Conservation (phyloP, 2,888 invertebrate genomes). For the Labia minor region DNA sequence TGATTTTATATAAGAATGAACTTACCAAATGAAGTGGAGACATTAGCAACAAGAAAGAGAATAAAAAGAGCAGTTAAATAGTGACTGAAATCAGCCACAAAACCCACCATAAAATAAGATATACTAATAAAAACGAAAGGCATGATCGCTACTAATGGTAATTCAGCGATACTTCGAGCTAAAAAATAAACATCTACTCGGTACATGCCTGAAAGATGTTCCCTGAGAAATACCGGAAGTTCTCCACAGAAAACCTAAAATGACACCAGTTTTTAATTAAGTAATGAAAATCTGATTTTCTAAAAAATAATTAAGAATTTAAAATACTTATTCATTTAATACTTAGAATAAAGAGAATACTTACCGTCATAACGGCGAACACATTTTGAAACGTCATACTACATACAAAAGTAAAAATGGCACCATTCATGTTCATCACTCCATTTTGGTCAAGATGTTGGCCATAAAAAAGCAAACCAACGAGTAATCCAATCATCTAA, state of each 20-base stretch:
- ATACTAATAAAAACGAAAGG: slow-evolving; percentile 73
- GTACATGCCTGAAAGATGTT: slow-evolving; percentile 83
- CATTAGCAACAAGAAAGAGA: slow-evolving; percentile 74
- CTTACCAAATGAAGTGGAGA: slow-evolving; percentile 78
- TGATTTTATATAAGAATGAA: slow-evolving; percentile 23
- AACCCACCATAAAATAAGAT: slow-evolving; percentile 80
- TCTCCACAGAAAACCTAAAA: slow-evolving; percentile 78
- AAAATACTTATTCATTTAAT: too few relatives aligned
- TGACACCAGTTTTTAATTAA: slow-evolving; percentile 9
- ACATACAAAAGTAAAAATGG: slow-evolving; percentile 77
- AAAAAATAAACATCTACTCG: slow-evolving; percentile 83
- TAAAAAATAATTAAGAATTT: too few relatives aligned
- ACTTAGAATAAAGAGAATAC: slow-evolving; percentile 36
- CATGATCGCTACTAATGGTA: slow-evolving; percentile 73
- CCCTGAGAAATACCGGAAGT: slow-evolving; percentile 76
- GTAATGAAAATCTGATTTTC: too few relatives aligned
- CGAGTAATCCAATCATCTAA: slow-evolving; percentile 76
- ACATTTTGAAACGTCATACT: slow-evolving; percentile 92
- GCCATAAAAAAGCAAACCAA: slow-evolving; percentile 78
- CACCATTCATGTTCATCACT: slow-evolving; percentile 89
- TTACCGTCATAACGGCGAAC: slow-evolving; percentile 87
- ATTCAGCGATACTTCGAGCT: slow-evolving; percentile 79
- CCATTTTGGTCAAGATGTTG: slow-evolving; percentile 74
- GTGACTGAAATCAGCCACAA: slow-evolving; percentile 53
- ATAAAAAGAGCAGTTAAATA: slow-evolving; percentile 59